These are phyloP conservation scores for Pemphredon lugubris DNA, from an alignment of 2,888 invertebrate genomes.

Conservation along the genomic window DNA sequence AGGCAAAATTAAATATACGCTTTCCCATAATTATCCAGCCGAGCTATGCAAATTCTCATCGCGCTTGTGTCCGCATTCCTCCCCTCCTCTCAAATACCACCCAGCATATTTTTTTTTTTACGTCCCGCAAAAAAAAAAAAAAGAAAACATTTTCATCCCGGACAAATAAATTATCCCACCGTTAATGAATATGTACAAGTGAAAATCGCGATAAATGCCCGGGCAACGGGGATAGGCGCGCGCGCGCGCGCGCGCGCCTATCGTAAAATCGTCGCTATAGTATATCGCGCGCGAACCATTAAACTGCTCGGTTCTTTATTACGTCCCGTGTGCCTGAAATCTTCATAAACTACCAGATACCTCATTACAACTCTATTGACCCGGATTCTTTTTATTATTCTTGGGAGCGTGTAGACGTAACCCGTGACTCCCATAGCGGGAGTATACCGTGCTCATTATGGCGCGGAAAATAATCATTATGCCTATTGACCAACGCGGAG, in stretches of 20 bases:
- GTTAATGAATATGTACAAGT: constrained; percentile 44
- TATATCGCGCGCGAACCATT: too few species aligned
- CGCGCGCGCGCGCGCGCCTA: background rate
- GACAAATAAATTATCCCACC: constrained; percentile 41
- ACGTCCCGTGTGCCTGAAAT: background rate
- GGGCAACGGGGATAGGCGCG: too few species aligned
- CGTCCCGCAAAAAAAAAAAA: too few species aligned
- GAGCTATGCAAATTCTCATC: constrained; percentile 37
- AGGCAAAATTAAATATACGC: constrained; percentile 43
- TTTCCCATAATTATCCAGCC: constrained; percentile 38
- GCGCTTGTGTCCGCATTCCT: constrained; percentile 11
- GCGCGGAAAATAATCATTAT: constrained; percentile 77
- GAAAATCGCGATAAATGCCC: constrained; percentile 32
- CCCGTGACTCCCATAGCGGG: constrained; percentile 28
- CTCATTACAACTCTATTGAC: constrained; percentile 76
- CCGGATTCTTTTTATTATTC: constrained; percentile 77
- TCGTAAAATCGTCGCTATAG: background rate
- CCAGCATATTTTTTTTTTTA: constrained; percentile 13
- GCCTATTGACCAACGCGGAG: constrained; percentile 70
- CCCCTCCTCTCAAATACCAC: background rate
- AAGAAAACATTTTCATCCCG: constrained; percentile 41
- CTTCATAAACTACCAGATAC: constrained; percentile 67
- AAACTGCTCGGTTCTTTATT: too few species aligned
- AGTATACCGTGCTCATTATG: constrained; percentile 71
- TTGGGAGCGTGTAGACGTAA: constrained; percentile 60